Evolutionary conservation across 2,888 invertebrate genomes (phyloP), one percentile per base, ranked within the genome.

Genomic region (Corythucha ciliata): DNA sequence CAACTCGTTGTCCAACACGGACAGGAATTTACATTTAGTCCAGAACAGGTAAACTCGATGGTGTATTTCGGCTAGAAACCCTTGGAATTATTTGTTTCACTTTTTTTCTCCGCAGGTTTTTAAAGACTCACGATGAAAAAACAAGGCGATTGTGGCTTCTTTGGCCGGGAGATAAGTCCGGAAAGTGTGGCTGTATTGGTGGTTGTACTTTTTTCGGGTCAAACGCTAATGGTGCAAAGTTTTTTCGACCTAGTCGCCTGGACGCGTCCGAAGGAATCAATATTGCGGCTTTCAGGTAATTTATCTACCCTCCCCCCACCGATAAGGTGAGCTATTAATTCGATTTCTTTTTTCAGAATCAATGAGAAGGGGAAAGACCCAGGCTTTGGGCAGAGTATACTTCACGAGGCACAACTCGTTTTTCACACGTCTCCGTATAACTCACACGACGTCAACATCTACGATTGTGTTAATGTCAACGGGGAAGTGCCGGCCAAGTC

Each of bases 201-300:
- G 94, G 94, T 0, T 94, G 93, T 65, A 75, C 76, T 10, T 98
- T 98, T 72, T 97, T 97, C 66, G 97, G 94, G 2, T 81, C 78
- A 48, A 94, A 94, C 68, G 78, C 80, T 63, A 92, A 93, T 67
- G 96, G 94, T 0, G 72, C 79, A 10, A 79, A 80, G 59, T 93
- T 94, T 69, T 87, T 96, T 59, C 86, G 87, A 64, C 90, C 91
- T 0, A 83, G 78, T 57, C 74, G 80, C 22, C 79, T 81, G 53
- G 90, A 90, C 69, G 70, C 86, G 33, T 78, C 79, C 51, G 89
- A 89, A 61, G 88, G 88, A 2, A 76, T 83, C 29, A 89, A 90
- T 63, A 78, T 89, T 51, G 88, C 89, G 2, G 79, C 81, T 58
- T 84, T 83, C 63, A 77, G 80, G 73, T 76, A 73, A 26, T 12